Conservation (phyloP, 2,888 invertebrate genomes). For the Hoplodrina ambigua region DNA sequence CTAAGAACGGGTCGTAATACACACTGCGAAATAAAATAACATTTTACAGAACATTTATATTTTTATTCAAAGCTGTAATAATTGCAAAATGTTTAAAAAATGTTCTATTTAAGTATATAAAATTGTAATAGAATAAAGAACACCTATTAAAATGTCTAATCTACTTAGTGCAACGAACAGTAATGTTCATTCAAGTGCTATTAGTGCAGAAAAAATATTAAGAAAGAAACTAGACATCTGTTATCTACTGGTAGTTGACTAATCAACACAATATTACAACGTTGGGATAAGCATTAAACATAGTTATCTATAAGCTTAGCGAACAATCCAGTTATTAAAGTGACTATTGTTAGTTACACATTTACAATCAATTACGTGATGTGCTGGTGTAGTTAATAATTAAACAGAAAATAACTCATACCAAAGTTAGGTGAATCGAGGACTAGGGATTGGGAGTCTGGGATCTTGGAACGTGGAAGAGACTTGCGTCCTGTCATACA, state of each 20-base stretch:
- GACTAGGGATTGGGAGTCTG: constrained; percentile 57
- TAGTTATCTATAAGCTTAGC: constrained; percentile 68
- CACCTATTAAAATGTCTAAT: constrained; percentile 42
- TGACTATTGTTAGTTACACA: constrained; percentile 70
- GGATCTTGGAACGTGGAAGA: constrained; percentile 50
- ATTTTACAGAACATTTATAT: constrained; percentile 43
- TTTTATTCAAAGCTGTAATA: background rate
- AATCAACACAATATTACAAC: constrained; percentile 43
- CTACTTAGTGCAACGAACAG: constrained; percentile 57
- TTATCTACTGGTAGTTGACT: constrained; percentile 47
- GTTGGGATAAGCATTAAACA: constrained; percentile 53
- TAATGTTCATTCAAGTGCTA: constrained; percentile 51
- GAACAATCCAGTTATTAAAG: constrained; percentile 65
- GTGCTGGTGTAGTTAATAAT: constrained; percentile 64
- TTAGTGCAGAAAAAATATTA: constrained; percentile 55
- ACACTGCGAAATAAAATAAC: constrained; percentile 92
- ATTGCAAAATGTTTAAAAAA: constrained; percentile 4
- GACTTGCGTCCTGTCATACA: constrained; percentile 56
- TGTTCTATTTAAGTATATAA: background rate
- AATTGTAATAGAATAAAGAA: constrained; percentile 14
- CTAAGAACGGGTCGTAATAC: constrained; percentile 99
- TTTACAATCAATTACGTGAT: constrained; percentile 60
- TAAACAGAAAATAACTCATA: constrained; percentile 64
- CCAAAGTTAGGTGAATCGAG: constrained; percentile 61
- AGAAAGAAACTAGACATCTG: constrained; percentile 46